phyloP scores from a whole-genome alignment of 2,797 vertebrate genomes.

The Intellagama lesueurii region DNA sequence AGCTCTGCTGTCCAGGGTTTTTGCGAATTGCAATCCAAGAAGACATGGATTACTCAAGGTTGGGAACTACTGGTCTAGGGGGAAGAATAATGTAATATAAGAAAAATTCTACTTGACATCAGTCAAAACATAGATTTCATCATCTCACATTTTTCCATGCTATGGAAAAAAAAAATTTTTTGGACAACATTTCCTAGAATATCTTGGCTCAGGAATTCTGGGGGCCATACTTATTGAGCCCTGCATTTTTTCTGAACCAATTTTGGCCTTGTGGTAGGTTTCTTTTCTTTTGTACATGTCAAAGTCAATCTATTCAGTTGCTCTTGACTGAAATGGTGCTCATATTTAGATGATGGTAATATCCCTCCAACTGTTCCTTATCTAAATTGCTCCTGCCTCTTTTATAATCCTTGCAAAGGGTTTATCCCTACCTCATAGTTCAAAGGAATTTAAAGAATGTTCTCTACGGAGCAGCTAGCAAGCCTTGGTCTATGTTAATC shows the following conservation, averaged over 20 bases:
- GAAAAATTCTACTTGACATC: background rate
- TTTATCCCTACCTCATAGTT: background rate
- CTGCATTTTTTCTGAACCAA: background rate
- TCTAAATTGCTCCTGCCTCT: background rate
- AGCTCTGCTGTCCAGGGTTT: no score
- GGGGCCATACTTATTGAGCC: no score
- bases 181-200: no score
- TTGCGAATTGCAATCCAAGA: no score
- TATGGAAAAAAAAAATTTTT: no score
- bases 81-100: background rate
- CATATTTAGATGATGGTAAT: background rate
- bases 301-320: background rate
- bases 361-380: no score
- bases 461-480: constrained; percentile 41
- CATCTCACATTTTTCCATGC: background rate
- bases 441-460: constrained; percentile 28
- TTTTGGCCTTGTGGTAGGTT: background rate
- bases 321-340: background rate
- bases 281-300: background rate
- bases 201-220: no score
- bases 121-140: background rate
- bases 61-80: background rate
- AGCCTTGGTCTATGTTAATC: constrained; percentile 5
- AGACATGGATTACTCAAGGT: no score
- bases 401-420: background rate